These are phyloP conservation scores for Drosophila pegasa DNA, from an alignment of 2,888 invertebrate species.

Conservation along the genomic window DNA sequence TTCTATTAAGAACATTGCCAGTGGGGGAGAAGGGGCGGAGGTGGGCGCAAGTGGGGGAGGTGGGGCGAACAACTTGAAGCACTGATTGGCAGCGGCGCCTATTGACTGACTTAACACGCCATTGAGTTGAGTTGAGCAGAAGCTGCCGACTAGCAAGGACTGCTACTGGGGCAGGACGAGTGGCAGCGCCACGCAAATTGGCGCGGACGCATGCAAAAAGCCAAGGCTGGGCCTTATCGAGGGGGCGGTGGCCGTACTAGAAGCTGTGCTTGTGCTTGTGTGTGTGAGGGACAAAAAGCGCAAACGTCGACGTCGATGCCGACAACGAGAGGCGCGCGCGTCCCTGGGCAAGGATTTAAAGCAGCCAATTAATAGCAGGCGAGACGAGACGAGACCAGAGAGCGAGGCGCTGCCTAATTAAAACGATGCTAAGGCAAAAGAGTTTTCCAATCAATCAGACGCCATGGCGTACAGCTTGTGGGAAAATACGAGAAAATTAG, in stretches of 20 bases:
- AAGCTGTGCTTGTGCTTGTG: neutral
- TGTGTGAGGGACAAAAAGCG: conserved; percentile 54
- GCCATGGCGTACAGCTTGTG: conserved; percentile 51
- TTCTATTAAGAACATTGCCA: conserved; percentile 78
- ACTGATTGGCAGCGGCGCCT: conserved; percentile 80
- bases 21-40: conserved; percentile 16
- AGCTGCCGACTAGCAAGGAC: conserved; percentile 23
- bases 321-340: conserved; percentile 33
- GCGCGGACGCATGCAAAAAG: conserved; percentile 56
- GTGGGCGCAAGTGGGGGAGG: neutral
- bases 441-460: conserved; percentile 79
- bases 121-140: conserved; percentile 69
- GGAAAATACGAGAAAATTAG: conserved; percentile 73
- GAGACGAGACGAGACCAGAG: neutral
- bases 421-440: conserved; percentile 56
- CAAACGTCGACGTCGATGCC: conserved; percentile 48
- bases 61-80: conserved; percentile 62
- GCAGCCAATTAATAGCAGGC: conserved; percentile 74
- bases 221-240: conserved; percentile 12
- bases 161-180: conserved; percentile 20
- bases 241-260: neutral
- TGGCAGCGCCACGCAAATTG: conserved; percentile 65
- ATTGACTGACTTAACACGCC: conserved; percentile 80
- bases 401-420: conserved; percentile 59
- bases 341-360: conserved; percentile 56